phyloP scores from a whole-genome alignment of 2,888 invertebrate species.

The Spodoptera littoralis region DNA sequence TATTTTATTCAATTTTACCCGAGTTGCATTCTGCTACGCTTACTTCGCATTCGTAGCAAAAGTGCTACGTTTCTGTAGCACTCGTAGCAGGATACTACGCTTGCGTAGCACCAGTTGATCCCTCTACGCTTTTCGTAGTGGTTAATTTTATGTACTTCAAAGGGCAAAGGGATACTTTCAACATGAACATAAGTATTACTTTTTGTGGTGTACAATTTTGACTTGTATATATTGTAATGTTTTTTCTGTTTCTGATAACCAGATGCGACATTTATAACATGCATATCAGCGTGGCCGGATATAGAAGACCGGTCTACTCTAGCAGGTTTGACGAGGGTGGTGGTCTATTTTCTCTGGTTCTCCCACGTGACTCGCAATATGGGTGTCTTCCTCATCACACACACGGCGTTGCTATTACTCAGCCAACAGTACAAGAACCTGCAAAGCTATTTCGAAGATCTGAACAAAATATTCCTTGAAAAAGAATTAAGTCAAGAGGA shows the following conservation, averaged over 20 bases:
- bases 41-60: neutral
- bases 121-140: no score
- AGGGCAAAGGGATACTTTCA: no score
- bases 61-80: no score
- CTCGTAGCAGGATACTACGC: no score
- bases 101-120: no score
- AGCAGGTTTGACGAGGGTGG: constrained; percentile 13
- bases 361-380: constrained; percentile 25
- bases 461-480: constrained; percentile 20
- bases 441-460: constrained; percentile 21
- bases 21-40: no score
- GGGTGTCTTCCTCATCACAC: constrained; percentile 26
- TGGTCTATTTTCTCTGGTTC: constrained; percentile 28
- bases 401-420: constrained; percentile 20
- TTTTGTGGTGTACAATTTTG: no score
- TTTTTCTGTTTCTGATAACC: constrained; percentile 3
- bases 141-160: no score
- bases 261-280: constrained; percentile 36
- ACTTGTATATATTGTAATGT: no score
- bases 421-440: constrained; percentile 30
- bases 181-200: no score
- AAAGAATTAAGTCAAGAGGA: constrained; percentile 14
- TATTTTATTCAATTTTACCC: no score
- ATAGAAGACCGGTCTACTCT: constrained; percentile 13
- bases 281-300: constrained; percentile 35